phyloP scores from a whole-genome alignment of 2,888 invertebrate species.

The Furcula furcula region DNA sequence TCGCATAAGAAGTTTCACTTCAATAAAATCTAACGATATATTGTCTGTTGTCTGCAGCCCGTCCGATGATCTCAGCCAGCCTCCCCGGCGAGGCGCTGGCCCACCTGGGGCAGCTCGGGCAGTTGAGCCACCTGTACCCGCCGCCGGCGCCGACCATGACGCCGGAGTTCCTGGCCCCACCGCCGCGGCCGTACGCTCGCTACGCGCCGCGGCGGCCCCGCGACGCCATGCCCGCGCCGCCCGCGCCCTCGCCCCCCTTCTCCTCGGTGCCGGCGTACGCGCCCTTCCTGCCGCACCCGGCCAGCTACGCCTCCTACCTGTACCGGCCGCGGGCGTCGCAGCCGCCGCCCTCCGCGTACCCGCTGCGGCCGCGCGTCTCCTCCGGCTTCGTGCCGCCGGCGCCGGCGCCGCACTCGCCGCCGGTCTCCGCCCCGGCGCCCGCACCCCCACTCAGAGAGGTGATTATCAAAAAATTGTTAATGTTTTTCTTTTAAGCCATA shows the following conservation, averaged over 20 bases:
- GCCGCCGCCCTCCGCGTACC: constrained; percentile 53
- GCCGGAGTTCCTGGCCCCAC: constrained; percentile 85
- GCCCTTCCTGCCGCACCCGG: constrained; percentile 70
- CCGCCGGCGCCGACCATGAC: constrained; percentile 75
- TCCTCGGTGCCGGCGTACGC: constrained; percentile 63
- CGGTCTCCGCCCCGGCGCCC: constrained; percentile 58
- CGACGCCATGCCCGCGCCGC: constrained; percentile 58
- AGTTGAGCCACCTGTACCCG: constrained; percentile 82
- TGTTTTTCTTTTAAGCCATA: too few relatives aligned
- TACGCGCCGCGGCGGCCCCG: constrained; percentile 66
- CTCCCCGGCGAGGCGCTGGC: constrained; percentile 85
- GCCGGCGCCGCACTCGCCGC: constrained; percentile 67
- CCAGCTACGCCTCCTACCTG: constrained; percentile 65
- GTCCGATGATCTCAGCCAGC: constrained; percentile 86
- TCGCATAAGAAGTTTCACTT: too few relatives aligned
- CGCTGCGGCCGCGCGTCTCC: constrained; percentile 62
- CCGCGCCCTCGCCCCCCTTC: constrained; percentile 55
- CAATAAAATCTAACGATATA: constrained; percentile 13
- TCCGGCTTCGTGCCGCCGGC: constrained; percentile 72
- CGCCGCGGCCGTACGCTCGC: constrained; percentile 83
- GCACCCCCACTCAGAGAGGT: constrained; percentile 66
- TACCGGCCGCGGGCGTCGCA: constrained; percentile 68
- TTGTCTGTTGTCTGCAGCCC: constrained; percentile 56
- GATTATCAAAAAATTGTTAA: too few relatives aligned
- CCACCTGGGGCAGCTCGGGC: constrained; percentile 80